Evolutionary conservation across 2,113 vertebrate genomes (phyloP).

Genomic region (Rhinopithecus roxellana): DNA sequence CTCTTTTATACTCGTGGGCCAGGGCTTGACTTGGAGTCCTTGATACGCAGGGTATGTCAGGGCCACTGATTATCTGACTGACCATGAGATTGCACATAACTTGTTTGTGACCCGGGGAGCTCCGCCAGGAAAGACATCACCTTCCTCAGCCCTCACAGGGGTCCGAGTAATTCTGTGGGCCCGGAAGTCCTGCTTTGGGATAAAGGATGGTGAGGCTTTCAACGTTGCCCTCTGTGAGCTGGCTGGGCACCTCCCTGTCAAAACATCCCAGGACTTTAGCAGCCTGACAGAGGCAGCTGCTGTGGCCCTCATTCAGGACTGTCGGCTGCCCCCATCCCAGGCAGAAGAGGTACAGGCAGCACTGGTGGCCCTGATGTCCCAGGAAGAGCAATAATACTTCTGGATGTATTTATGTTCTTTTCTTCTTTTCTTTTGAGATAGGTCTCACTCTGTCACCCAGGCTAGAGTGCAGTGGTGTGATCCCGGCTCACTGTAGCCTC

Average conservation of each 20-base stretch:
- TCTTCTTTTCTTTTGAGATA: too few species aligned
- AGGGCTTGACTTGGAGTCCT: slow-evolving; percentile 73
- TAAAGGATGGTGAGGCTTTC: slow-evolving; percentile 88
- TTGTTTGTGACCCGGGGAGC: slow-evolving; percentile 91
- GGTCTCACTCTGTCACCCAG: too few species aligned
- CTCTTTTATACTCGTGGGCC: slow-evolving; percentile 86
- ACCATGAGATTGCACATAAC: slow-evolving; percentile 89
- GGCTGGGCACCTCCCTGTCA: slow-evolving; percentile 92
- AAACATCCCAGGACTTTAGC: slow-evolving; percentile 85
- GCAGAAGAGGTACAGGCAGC: slow-evolving; percentile 82
- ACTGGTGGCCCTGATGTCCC: slow-evolving; percentile 77
- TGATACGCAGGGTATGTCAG: slow-evolving; percentile 80
- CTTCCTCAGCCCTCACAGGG: slow-evolving; percentile 66
- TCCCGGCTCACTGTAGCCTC: too few species aligned
- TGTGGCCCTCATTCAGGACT: slow-evolving; percentile 79
- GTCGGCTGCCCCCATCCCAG: slow-evolving; percentile 84
- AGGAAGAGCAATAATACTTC: not conserved
- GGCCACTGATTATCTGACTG: slow-evolving; percentile 86
- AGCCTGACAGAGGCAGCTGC: slow-evolving; percentile 86
- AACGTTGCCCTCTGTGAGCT: slow-evolving; percentile 95
- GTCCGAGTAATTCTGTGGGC: slow-evolving; percentile 92
- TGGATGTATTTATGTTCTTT: not conserved
- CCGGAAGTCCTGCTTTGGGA: slow-evolving; percentile 87
- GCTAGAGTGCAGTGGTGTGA: too few species aligned
- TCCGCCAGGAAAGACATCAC: slow-evolving; percentile 67